Evolutionary conservation across 92 coral and sea anemone species (phyloP), one percentile per base, ranked within the genome.

Genomic region (Palythoa grandis): DNA sequence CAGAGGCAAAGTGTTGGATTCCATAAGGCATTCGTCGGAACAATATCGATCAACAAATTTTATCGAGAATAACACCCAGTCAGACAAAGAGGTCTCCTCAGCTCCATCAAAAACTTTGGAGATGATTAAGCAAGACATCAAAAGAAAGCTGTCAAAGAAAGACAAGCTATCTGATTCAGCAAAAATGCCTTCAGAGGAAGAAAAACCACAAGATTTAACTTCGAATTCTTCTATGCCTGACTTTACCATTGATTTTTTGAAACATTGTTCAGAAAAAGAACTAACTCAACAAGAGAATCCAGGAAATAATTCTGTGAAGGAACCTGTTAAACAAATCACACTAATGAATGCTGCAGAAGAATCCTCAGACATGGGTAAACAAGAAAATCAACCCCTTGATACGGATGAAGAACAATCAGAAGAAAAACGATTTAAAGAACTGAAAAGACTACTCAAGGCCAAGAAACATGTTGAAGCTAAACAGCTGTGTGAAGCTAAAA

Each of bases 381-480:
- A 22, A 14, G 63, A 43, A 11, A 24, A 23, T 24, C 40, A 65
- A 9, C 9, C 40, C 1, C 23, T 47, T 13, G 19, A 37, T 8
- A 17, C 11, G 20, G 25, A 65, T 16, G 37, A 66, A 52, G 43
- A 48, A 80, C 15, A 19, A 7, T 48, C 85, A n/a, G 85, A 80
- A 66, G 71, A 60, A 61, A 80, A 66, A 12, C 47, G 74, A 48
- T 80, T 65, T 66, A 47, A 52, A 5, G 85, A 80, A 68, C 37
- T 80, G 37, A 80, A 80, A 70, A 80, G 48, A 16, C 85, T 80
- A n/a, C 74, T 80, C 16, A 70, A 66, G 13, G 85, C 54, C 25
- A 80, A 80, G 74, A 80, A 80, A 43, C 74, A 9, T 63, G 61
- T 66, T 80, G 85, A 66, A 65, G 85, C 85, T 25, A 80, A 80